Conservation (phyloP, 2,797 vertebrate species). For the Spinibarbus caldwelli region DNA sequence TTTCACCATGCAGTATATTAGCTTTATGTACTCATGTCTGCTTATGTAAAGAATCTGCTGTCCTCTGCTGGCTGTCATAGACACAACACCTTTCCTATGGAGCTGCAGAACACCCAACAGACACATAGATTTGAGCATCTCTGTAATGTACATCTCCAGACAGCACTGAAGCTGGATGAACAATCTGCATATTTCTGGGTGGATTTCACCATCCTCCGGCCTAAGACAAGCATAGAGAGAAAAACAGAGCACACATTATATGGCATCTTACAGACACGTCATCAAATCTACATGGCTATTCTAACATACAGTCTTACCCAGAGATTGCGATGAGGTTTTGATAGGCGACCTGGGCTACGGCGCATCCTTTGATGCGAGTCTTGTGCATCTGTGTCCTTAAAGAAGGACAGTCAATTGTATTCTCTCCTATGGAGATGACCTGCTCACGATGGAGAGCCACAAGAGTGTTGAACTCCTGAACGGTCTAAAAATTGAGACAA, state of each 20-base stretch:
- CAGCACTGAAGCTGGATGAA: conserved; percentile 98
- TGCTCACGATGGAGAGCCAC: conserved; percentile 94
- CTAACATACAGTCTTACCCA: conserved; percentile 74
- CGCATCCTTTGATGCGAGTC: conserved; percentile 90
- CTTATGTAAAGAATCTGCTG: conserved; percentile 51
- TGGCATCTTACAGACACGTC: not conserved
- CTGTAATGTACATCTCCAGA: conserved; percentile 98
- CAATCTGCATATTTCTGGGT: conserved; percentile 95
- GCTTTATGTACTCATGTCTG: conserved; percentile 42
- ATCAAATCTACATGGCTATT: not conserved
- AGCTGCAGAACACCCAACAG: conserved; percentile 95
- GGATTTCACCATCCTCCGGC: conserved; percentile 95
- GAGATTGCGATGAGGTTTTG: conserved; percentile 92
- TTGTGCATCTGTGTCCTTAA: conserved; percentile 91
- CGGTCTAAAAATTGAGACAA: conserved; percentile 79
- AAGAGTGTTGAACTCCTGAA: conserved; percentile 97
- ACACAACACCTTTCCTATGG: conserved; percentile 90
- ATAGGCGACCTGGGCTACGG: conserved; percentile 90
- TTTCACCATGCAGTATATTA: conserved; percentile 20
- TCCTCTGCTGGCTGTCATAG: conserved; percentile 61
- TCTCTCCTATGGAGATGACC: conserved; percentile 95
- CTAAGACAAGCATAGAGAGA: conserved; percentile 57
- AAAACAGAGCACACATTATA: not conserved
- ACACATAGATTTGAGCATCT: conserved; percentile 98
- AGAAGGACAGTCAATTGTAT: conserved; percentile 87